These are phyloP conservation scores for Drosophila birchii DNA, from an alignment of 2,888 invertebrate genomes.

Conservation along the genomic window DNA sequence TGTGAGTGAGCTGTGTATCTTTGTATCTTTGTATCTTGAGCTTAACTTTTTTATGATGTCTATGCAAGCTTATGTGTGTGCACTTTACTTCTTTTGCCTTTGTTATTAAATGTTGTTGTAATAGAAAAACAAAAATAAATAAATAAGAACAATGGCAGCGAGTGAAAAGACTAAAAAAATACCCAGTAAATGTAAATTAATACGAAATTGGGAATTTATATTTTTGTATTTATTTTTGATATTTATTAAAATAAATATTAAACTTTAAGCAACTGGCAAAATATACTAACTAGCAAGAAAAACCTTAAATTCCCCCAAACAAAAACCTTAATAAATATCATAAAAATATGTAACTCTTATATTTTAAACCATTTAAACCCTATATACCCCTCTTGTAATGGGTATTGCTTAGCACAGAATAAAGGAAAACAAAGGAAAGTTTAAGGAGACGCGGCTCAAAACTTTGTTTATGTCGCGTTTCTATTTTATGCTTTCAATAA, in stretches of 20 bases:
- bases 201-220: not conserved
- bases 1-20: too few species aligned
- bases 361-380: not conserved
- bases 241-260: too few species aligned
- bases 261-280: too few species aligned
- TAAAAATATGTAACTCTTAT: not conserved
- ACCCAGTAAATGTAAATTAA: not conserved
- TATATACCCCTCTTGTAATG: not conserved
- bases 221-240: too few species aligned
- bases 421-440: slow-evolving; percentile 16
- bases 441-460: slow-evolving; percentile 32
- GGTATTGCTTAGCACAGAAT: not conserved
- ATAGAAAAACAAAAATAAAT: slow-evolving; percentile 21
- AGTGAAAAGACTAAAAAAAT: not conserved
- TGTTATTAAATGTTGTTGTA: slow-evolving; percentile 26
- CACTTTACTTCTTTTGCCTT: slow-evolving; percentile 37
- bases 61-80: slow-evolving; percentile 49
- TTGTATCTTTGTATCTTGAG: slow-evolving; percentile 42
- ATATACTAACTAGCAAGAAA: too few species aligned
- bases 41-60: slow-evolving; percentile 68
- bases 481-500: slow-evolving; percentile 73
- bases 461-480: slow-evolving; percentile 38
- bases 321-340: not conserved
- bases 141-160: not conserved
- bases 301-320: not conserved